Conservation (phyloP, 2,888 invertebrate genomes). For the Shargacucullia verbasci region DNA sequence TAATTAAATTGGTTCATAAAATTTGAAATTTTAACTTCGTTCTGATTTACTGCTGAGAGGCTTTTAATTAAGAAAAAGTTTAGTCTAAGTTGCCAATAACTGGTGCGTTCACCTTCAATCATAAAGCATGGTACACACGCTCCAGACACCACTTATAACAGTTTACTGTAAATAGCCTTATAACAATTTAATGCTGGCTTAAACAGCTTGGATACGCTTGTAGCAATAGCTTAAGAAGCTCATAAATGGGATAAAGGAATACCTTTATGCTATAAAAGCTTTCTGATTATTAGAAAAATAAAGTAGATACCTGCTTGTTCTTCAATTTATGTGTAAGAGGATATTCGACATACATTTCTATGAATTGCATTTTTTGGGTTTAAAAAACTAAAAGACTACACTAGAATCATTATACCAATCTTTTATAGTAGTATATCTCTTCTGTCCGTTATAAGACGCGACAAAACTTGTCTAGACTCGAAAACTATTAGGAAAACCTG, state of each 20-base stretch:
- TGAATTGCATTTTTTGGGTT: no score
- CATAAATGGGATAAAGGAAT: constrained; percentile 42
- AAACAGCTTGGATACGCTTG: constrained; percentile 52
- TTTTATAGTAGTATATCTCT: no score
- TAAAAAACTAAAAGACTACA: no score
- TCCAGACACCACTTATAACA: constrained; percentile 71
- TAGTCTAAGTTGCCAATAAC: constrained; percentile 17
- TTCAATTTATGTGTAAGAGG: background rate
- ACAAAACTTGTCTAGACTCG: no score
- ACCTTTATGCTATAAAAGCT: constrained; percentile 35
- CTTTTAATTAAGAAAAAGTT: constrained; percentile 28
- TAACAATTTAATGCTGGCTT: constrained; percentile 71
- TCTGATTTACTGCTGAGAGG: constrained; percentile 23
- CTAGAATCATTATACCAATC: no score
- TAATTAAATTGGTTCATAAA: constrained; percentile 23
- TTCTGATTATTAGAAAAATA: constrained; percentile 28
- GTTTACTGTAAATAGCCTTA: constrained; percentile 69
- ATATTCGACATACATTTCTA: no score
- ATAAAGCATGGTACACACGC: constrained; percentile 66
- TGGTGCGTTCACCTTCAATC: constrained; percentile 36
- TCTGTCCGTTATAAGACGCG: no score
- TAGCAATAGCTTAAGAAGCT: constrained; percentile 28
- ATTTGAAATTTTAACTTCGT: constrained; percentile 26
- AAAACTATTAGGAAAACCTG: no score
- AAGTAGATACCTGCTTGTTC: background rate